Evolutionary conservation across 1,140 invertebrate genomes (phyloP).

Genomic region (Dryas iulia): DNA sequence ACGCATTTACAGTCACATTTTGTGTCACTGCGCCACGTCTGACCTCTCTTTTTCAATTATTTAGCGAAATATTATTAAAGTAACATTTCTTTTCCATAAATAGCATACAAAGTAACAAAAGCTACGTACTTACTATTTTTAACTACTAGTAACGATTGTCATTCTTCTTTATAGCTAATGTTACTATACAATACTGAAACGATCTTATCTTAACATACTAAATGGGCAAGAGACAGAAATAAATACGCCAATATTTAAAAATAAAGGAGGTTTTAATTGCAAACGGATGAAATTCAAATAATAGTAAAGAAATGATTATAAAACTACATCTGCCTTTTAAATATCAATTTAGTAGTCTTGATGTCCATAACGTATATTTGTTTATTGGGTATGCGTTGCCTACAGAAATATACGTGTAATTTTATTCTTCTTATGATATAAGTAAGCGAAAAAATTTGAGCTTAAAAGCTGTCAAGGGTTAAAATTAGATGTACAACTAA

Average conservation of each 20-base stretch:
- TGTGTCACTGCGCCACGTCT: no score
- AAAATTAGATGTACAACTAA: no score
- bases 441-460: no score
- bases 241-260: conserved; percentile 11
- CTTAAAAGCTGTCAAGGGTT: no score
- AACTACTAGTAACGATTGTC: neutral
- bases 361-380: neutral
- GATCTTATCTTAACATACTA: conserved; percentile 6
- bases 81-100: no score
- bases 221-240: neutral
- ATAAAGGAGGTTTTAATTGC: neutral
- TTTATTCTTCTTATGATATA: no score
- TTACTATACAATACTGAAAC: neutral
- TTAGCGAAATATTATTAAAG: no score
- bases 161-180: no score
- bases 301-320: neutral
- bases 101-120: no score
- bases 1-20: no score
- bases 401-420: neutral
- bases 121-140: neutral
- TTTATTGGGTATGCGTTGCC: neutral
- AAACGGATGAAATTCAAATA: neutral
- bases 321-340: neutral
- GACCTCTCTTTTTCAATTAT: no score
- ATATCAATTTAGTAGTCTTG: neutral